These are phyloP conservation scores for Drosophila greeni DNA, from an alignment of 2,888 invertebrate species.

Conservation along the genomic window DNA sequence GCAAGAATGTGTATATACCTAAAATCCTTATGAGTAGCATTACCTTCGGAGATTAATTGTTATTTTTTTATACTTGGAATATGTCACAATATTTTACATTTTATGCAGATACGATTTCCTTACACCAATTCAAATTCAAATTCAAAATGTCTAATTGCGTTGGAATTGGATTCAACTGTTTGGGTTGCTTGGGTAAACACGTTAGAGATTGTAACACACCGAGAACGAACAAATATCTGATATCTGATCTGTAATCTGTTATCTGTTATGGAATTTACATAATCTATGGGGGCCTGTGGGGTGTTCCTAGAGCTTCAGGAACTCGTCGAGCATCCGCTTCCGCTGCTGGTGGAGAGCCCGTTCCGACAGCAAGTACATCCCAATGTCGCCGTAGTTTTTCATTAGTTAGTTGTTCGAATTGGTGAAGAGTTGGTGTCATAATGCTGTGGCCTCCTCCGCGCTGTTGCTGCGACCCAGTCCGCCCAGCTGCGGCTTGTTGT, in stretches of 20 bases:
- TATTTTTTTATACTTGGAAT: constrained; percentile 34
- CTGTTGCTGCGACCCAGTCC: constrained; percentile 67
- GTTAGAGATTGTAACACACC: constrained; percentile 64
- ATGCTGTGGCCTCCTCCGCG: constrained; percentile 75
- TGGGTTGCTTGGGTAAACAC: constrained; percentile 28
- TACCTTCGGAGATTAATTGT: constrained; percentile 23
- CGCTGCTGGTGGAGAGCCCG: constrained; percentile 66
- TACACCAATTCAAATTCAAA: constrained; percentile 29
- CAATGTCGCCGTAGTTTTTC: constrained; percentile 73
- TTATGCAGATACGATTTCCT: constrained; percentile 54
- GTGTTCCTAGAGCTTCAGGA: constrained; percentile 61
- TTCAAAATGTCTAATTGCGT: constrained; percentile 29
- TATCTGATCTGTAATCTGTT: constrained; percentile 59
- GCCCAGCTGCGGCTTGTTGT: constrained; percentile 60
- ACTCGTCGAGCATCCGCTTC: constrained; percentile 69
- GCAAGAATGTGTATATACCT: constrained; percentile 29
- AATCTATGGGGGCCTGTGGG: constrained; percentile 2
- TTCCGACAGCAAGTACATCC: constrained; percentile 70
- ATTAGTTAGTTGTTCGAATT: constrained; percentile 76
- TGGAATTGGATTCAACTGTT: constrained; percentile 41
- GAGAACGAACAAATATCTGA: constrained; percentile 69
- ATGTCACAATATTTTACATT: constrained; percentile 63
- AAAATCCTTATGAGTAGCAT: constrained; percentile 43
- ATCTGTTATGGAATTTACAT: constrained; percentile 13
- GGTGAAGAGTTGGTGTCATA: constrained; percentile 79